Percentiles rank a stretch among this genome's conserved stretches.
Conservation (phyloP, 2,797 vertebrate species). For the Sparidentex hasta region DNA sequence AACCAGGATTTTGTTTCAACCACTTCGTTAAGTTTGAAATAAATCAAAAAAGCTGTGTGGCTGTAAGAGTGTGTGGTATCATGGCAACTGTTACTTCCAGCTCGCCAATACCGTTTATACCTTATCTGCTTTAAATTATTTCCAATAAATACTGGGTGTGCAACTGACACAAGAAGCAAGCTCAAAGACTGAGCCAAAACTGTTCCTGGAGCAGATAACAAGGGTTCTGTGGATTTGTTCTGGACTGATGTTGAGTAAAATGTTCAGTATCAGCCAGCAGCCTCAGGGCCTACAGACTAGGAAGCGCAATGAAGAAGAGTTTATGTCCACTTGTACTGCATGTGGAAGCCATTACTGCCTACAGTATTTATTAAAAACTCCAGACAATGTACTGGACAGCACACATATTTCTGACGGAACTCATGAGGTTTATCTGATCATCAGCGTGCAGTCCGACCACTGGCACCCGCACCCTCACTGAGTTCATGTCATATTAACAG, state of each 20-base stretch:
- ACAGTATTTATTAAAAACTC: background rate
- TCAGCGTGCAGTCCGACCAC: background rate
- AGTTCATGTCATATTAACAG: background rate
- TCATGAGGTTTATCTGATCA: conserved; percentile 2
- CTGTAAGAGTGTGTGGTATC: conserved; percentile 15
- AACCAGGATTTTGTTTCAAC: conserved; percentile 5
- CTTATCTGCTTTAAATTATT: conserved; percentile 13
- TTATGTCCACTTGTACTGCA: background rate
- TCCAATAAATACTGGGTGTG: conserved; percentile 11
- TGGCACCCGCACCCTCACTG: background rate
- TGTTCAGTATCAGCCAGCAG: conserved; percentile 24
- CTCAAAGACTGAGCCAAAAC: background rate
- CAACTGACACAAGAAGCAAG: background rate
- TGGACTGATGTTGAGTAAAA: conserved; percentile 11
- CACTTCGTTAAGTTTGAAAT: conserved; percentile 36
- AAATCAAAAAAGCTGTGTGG: conserved; percentile 32
- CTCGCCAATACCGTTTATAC: conserved; percentile 16
- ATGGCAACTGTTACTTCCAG: conserved; percentile 21
- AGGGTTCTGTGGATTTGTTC: background rate
- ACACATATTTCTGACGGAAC: background rate
- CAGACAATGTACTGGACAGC: background rate
- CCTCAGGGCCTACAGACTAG: conserved; percentile 2
- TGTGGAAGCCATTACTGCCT: background rate
- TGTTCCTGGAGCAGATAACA: conserved; percentile 13
- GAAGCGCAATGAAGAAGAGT: conserved; percentile 1